Conservation (phyloP, 2,888 invertebrate species). For the Adelognathus sp. region DNA sequence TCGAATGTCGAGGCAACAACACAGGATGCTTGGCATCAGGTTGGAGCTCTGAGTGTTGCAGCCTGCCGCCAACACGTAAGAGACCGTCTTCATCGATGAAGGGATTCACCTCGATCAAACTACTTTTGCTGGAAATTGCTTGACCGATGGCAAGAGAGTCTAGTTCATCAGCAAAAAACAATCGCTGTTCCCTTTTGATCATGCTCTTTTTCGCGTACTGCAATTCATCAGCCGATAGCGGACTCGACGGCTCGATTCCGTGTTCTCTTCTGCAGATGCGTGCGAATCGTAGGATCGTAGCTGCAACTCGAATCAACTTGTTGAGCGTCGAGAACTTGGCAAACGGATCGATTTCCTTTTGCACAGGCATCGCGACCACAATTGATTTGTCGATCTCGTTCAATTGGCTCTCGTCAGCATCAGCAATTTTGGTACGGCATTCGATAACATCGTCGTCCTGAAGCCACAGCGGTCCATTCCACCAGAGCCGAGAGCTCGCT, state of each 20-base stretch:
- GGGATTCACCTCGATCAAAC: slow-evolving; percentile 18
- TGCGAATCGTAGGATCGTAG: slow-evolving; percentile 35
- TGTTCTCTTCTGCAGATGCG: background rate
- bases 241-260: background rate
- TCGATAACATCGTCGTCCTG: slow-evolving; percentile 13
- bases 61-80: slow-evolving; percentile 36
- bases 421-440: background rate
- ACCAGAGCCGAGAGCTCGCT: slow-evolving; percentile 48
- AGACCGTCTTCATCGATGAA: slow-evolving; percentile 54
- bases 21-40: background rate
- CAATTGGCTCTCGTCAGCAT: background rate
- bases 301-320: slow-evolving; percentile 14
- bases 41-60: slow-evolving; percentile 47
- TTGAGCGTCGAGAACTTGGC: slow-evolving; percentile 11
- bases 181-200: slow-evolving; percentile 10
- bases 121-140: background rate
- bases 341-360: background rate
- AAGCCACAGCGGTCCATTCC: slow-evolving; percentile 62
- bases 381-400: slow-evolving; percentile 13
- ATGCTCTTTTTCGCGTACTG: background rate
- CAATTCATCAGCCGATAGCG: slow-evolving; percentile 32
- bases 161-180: slow-evolving; percentile 22
- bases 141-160: background rate
- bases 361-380: background rate
- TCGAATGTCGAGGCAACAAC: background rate